Evolutionary conservation across 2,888 invertebrate genomes (phyloP), one percentile per base, ranked within the genome.

Genomic region (Noctua pronuba): DNA sequence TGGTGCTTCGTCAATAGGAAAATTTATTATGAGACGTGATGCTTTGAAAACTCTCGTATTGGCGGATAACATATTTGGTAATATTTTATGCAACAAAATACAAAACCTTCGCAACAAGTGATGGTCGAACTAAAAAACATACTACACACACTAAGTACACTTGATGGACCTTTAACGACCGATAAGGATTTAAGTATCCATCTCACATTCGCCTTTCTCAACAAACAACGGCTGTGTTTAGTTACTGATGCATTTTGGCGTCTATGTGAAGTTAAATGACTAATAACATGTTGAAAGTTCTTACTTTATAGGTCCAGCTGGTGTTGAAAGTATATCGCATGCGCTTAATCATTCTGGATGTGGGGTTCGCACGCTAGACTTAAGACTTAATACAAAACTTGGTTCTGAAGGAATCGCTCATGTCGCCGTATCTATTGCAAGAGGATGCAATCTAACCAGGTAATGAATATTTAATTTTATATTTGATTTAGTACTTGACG

Each of bases 1-100:
- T 28, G 98, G 98, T 0, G 97, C 97, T 7, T 92, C 97, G 28
- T 97, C 97, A n/a, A 93, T 98, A 13, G 97, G 97, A 3, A 97
- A 97, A 91, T 95, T 97, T 85, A 94, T 97, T 76, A 92, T 94
- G 24, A 94, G 95, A 79, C 97, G 97, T 86, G 96, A 95, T 58
- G 94, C 93, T 75, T 91, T 97, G 75, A 93, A 95, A 80, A 94
- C 91, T 80, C 89, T 98, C 31, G 93, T 95, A 76, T 91, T 98
- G 70, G 93, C 93, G 31, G 97, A 97, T 90, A 97, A 97, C 88
- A 75, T 95, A 64, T 97, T 97, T 84, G 97, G 97, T 93, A 84
- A 52, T 52, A 38, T 31, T 16, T 6, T 38, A n/a, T 8, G 0
- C 74, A 41, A 28, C 24, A 58, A 58, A 35, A 49, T 41, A n/a